Conservation (phyloP, 2,113 vertebrate genomes). For the Trogon surrucura region DNA sequence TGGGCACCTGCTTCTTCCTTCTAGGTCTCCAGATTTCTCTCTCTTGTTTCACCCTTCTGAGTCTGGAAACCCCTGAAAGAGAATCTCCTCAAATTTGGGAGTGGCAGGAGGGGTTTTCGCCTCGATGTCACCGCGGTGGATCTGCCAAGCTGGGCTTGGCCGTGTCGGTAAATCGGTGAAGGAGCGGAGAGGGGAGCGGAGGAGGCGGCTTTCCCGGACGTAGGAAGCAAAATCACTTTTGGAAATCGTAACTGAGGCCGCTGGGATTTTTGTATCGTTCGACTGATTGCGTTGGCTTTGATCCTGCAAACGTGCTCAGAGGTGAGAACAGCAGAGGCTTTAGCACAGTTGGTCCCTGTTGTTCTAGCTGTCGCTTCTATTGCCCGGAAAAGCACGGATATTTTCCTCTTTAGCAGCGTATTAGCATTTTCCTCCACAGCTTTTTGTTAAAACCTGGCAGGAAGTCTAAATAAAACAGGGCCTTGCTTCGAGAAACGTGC, state of each 20-base stretch:
- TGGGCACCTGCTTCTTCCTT: background rate
- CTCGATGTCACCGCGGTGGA: background rate
- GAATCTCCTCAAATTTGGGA: background rate
- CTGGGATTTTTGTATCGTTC: background rate
- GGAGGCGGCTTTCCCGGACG: background rate
- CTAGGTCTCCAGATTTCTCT: background rate
- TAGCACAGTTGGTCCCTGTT: background rate
- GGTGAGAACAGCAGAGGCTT: background rate
- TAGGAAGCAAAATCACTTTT: background rate
- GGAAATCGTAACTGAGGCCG: rapidly evolving
- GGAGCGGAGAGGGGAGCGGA: background rate
- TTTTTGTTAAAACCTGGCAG: background rate
- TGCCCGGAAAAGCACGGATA: background rate
- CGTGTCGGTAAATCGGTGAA: rapidly evolving
- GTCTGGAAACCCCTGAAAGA: background rate
- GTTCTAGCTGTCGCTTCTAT: background rate
- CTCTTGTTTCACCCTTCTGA: background rate
- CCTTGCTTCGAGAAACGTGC: background rate
- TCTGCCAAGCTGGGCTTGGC: background rate
- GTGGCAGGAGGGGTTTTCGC: background rate
- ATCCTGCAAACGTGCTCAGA: background rate
- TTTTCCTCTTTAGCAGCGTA: background rate
- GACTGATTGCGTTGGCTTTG: background rate
- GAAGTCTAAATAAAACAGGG: background rate
- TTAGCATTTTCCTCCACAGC: background rate